phyloP scores from a whole-genome alignment of 2,113 vertebrate genomes.

The Ailurus styani region DNA sequence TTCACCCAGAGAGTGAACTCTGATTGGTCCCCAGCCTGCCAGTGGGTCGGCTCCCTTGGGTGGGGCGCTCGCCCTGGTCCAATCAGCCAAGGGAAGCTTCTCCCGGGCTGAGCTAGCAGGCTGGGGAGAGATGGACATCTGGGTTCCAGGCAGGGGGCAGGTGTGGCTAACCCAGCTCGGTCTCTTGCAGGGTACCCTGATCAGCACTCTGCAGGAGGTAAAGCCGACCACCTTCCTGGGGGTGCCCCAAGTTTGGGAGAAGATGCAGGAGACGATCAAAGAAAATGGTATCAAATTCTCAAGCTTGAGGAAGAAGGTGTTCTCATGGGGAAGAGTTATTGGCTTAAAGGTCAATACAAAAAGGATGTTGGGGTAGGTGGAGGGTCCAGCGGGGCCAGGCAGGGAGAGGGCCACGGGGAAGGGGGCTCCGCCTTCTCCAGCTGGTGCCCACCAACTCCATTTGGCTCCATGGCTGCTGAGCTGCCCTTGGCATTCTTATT shows the following conservation, averaged over 20 bases:
- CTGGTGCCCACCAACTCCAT: neutral
- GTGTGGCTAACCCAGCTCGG: neutral
- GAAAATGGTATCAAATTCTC: conserved; percentile 84
- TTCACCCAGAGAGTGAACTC: neutral
- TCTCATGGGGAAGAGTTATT: conserved; percentile 88
- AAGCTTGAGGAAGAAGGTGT: conserved; percentile 84
- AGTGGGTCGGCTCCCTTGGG: neutral
- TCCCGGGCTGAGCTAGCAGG: neutral
- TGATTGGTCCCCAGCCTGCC: neutral
- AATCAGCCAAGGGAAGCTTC: neutral
- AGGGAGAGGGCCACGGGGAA: accelerated
- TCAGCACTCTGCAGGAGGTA: conserved; percentile 88
- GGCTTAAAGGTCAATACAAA: conserved; percentile 88
- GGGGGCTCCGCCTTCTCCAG: neutral
- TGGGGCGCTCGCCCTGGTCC: neutral
- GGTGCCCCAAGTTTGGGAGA: conserved; percentile 96
- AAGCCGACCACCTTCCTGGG: conserved; percentile 92
- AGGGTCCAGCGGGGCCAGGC: accelerated
- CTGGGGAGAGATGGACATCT: neutral
- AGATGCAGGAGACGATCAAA: conserved; percentile 95
- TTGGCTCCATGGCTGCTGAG: accelerated
- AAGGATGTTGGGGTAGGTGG: conserved; percentile 86
- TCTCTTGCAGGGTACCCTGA: conserved; percentile 87
- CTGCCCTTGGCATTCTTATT: neutral
- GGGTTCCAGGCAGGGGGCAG: accelerated